Conservation (phyloP, 2,797 vertebrate genomes). For the Ispidina lecontei region DNA sequence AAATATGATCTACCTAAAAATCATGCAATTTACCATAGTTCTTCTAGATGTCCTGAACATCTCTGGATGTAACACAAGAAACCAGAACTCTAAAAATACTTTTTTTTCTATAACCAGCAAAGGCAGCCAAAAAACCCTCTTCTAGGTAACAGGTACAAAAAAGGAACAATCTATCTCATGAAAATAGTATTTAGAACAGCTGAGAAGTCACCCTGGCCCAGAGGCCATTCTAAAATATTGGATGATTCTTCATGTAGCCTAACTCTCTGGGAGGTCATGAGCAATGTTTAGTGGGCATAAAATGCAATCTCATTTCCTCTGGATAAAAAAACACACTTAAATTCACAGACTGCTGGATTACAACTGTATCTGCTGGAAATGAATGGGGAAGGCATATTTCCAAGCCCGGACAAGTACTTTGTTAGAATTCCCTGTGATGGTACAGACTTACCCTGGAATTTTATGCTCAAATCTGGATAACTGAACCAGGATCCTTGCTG, state of each 20-base stretch:
- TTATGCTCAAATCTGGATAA: not conserved
- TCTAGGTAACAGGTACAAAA: not conserved
- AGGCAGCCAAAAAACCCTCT: not conserved
- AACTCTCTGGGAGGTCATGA: not conserved
- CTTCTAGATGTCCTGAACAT: not conserved
- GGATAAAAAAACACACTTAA: not conserved
- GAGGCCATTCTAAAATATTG: not conserved
- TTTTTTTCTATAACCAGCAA: not conserved
- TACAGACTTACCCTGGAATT: not conserved
- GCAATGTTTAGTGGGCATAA: not conserved
- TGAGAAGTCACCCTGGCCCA: not conserved
- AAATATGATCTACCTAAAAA: not conserved
- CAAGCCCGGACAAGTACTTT: not conserved
- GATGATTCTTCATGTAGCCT: not conserved
- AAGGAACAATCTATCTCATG: not conserved
- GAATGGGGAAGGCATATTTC: not conserved
- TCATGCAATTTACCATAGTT: not conserved
- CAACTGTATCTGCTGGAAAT: not conserved
- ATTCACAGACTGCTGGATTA: not conserved
- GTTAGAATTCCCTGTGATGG: not conserved
- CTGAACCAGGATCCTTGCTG: not conserved
- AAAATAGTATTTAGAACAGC: conserved; percentile 8
- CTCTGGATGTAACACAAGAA: not conserved
- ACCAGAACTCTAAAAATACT: not conserved
- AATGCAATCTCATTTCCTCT: not conserved